Base-by-base conservation (phyloP, 2,888 invertebrate genomes). In the Cistogaster globosa region DNA sequence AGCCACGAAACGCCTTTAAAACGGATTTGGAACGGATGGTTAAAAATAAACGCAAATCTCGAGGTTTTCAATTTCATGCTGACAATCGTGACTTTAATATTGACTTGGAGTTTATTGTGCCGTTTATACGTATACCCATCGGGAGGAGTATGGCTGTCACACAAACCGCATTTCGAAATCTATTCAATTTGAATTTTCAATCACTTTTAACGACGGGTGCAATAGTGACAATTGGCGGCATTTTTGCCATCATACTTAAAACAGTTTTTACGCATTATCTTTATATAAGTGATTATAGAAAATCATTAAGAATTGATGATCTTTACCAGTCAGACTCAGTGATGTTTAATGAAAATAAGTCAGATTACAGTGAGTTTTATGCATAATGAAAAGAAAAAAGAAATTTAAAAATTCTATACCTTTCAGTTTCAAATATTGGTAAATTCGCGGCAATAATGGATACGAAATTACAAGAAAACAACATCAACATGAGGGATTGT, bases 401-500 rank as follows among this genome's bases (percentile, higher is more conserved):
- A 6, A 48, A 48, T 16, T 6, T 16, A 0, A 48, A 1, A 12
- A 4, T 3, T 75, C 42, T 53, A 16, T 60, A 32, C 14, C 18
- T 36, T 68, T 63, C 0, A 92, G 92, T 89, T 83, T 88, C 89
- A 36, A 87, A 88, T 8, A 58, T 90, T 4, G 86, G 88, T n/a
- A 88, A 90, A 42, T 86, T 90, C 3, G 48, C 94, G 87, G 90
- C 93, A 7, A 90, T 91, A 32, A 88, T 95, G 42, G 95, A 95
- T 85, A 93, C 94, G 58, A 92, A 93, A 14, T 89, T 95, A 62
- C 92, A 93, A 0, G 93, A 93, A 80, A 93, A 94, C 84, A 93
- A 95, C 62, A 93, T 95, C 22, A 94, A 95, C 88, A 92, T 95
- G 3, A 94, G 94, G 0, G 93, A 94, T 0, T 95, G 95, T 87